Conservation (phyloP, 2,113 vertebrate genomes). For the Ciconia boyciana region DNA sequence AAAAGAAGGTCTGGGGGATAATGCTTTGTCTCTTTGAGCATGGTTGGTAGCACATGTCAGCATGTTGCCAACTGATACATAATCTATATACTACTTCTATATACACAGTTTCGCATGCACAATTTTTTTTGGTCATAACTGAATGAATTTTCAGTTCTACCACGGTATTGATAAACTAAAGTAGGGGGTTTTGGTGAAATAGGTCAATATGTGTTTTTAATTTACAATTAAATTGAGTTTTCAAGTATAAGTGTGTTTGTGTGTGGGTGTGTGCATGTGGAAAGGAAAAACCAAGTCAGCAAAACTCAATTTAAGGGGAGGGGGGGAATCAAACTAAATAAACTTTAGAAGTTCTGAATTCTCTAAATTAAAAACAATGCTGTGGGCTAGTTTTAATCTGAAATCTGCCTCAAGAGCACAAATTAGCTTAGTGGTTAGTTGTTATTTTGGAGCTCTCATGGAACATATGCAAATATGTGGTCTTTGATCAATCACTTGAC, state of each 20-base stretch:
- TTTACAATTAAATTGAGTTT: constrained; percentile 31
- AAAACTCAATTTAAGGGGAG: constrained; percentile 42
- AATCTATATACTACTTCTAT: neutral
- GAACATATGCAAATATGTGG: constrained; percentile 62
- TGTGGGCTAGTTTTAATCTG: constrained; percentile 66
- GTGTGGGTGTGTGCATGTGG: constrained; percentile 13
- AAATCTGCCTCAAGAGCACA: constrained; percentile 69
- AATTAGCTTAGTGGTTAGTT: constrained; percentile 70
- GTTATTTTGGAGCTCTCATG: constrained; percentile 68
- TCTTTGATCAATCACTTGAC: constrained; percentile 75
- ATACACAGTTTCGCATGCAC: neutral
- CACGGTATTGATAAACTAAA: neutral
- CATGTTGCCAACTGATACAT: neutral
- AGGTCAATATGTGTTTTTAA: constrained; percentile 22
- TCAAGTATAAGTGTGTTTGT: neutral
- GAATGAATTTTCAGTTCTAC: neutral
- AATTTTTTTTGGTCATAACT: neutral
- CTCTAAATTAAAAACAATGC: constrained; percentile 73
- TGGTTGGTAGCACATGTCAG: neutral
- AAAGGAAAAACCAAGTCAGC: constrained; percentile 65
- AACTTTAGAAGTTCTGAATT: constrained; percentile 62
- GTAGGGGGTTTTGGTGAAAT: neutral
- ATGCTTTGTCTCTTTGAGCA: neutral
- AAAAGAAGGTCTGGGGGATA: neutral
- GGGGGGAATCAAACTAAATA: constrained; percentile 8